These are phyloP conservation scores for Vanessa cardui DNA, from an alignment of 2,888 invertebrate genomes.

Conservation along the genomic window DNA sequence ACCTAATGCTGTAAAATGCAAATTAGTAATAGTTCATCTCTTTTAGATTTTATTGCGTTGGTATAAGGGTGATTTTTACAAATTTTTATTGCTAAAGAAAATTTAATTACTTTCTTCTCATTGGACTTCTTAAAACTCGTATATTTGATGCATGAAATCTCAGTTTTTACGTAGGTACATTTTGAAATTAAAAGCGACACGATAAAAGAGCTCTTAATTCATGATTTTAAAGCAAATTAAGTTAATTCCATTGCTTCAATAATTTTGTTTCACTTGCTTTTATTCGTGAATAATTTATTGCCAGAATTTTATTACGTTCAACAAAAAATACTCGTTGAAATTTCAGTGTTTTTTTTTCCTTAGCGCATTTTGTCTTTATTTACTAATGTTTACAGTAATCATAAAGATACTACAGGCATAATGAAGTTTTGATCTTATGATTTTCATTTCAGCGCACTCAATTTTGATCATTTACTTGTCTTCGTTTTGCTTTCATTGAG, in stretches of 20 bases:
- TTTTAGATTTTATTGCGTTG: not conserved
- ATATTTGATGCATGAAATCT: not conserved
- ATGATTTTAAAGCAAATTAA: conserved; percentile 12
- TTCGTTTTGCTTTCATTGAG: conserved; percentile 11
- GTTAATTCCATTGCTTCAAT: conserved; percentile 6
- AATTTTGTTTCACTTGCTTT: conserved; percentile 2
- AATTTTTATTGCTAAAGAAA: not conserved
- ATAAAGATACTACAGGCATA: not conserved
- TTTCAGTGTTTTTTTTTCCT: not conserved
- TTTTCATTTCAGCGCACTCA: not conserved
- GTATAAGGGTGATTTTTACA: not conserved
- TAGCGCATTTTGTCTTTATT: not conserved
- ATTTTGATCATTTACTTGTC: conserved; percentile 16
- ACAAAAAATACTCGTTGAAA: not conserved
- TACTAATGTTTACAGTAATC: not conserved
- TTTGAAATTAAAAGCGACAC: conserved; percentile 6
- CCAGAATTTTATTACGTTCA: not conserved
- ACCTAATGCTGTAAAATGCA: not conserved
- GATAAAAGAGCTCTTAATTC: conserved; percentile 17
- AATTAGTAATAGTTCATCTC: not conserved
- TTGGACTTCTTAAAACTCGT: not conserved
- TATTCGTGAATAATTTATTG: conserved; percentile 7
- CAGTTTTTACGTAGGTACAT: conserved; percentile 5
- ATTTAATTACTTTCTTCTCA: conserved; percentile 12
- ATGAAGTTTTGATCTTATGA: conserved; percentile 2